Base-by-base conservation (phyloP, 1,140 invertebrate genomes). In the Drosophila obscura region DNA sequence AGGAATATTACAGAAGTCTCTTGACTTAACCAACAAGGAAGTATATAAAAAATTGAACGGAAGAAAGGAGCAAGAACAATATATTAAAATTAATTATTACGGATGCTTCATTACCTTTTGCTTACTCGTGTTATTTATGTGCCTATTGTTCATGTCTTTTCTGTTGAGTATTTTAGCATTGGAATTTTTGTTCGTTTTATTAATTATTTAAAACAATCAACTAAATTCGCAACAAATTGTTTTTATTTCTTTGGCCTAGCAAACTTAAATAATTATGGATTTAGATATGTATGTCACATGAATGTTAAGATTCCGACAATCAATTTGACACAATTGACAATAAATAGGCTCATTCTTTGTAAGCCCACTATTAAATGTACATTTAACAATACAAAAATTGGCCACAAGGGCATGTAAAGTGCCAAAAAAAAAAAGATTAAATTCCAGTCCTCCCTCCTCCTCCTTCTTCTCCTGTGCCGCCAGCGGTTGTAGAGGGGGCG, bases 341-440 rank as follows among this genome's bases (percentile, higher is more conserved):
- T 11, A 44, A 68, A 69, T 45, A 49, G 57, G 57, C 31, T 16
- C 66, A 39, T 35, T 69, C 50, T 51, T 39, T 16, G 19, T 24
- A 13, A 50, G 43, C 58, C 51, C 66, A 52, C 44, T 52, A 43
- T 58, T 49, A 43, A 35, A 46, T 28, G 64, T 15, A 26, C 45
- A 26, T 49, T 68, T 57, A 48, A 69, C 66, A 69, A 69, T 57
- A 68, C 45, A 69, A 69, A 39, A 69, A 45, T 50, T 7, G n/a
- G 64, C 66, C 66, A 52, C 64, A 69, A 68, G 66, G 66, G 66
- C 66, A 69, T 69, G 64, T 69, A 69, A 69, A 69, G 64, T 69
- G 66, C 51, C 51, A 69, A 69, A 68, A 68, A 64, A 55, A 35
- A 16, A 46, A 9, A 52, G 39, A 67, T 69, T 41, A 69, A 69